These are phyloP conservation scores for Engystomops pustulosus DNA, from an alignment of 2,113 vertebrate genomes.

Conservation along the genomic window DNA sequence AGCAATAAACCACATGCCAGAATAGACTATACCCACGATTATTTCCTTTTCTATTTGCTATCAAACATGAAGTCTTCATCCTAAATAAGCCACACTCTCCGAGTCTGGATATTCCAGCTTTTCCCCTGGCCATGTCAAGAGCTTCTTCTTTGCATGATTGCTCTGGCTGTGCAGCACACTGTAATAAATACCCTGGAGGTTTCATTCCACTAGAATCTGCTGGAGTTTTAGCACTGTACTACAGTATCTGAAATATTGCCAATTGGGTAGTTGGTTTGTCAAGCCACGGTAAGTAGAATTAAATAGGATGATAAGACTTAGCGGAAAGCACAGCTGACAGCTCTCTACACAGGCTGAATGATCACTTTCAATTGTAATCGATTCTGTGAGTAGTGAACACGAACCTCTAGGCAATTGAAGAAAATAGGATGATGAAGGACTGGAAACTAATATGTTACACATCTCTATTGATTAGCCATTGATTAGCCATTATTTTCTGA, in stretches of 20 bases:
- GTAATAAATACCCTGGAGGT: conserved; percentile 52
- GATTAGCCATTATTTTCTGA: conserved; percentile 88
- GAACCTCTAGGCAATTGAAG: conserved; percentile 82
- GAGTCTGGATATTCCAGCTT: conserved; percentile 1
- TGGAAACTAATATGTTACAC: conserved; percentile 85
- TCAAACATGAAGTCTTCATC: conserved; percentile 9
- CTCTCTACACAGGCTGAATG: conserved; percentile 84
- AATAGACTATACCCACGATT: neutral
- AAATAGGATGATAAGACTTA: conserved; percentile 71
- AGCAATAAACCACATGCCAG: neutral
- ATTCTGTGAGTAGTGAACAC: conserved; percentile 84
- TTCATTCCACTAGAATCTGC: conserved; percentile 48
- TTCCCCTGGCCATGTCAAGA: conserved; percentile 17
- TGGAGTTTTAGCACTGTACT: conserved; percentile 46
- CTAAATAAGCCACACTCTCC: neutral
- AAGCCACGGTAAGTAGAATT: conserved; percentile 75
- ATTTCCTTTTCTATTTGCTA: conserved; percentile 1
- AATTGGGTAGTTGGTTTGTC: conserved; percentile 69
- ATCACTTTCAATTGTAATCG: conserved; percentile 86
- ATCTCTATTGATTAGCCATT: conserved; percentile 86
- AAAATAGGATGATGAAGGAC: conserved; percentile 85
- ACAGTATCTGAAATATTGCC: conserved; percentile 68
- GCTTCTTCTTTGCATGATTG: conserved; percentile 53
- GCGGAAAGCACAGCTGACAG: conserved; percentile 79
- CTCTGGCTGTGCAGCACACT: conserved; percentile 31